Evolutionary conservation across 2,797 vertebrate genomes (phyloP).

Genomic region (Urophycis tenuis): DNA sequence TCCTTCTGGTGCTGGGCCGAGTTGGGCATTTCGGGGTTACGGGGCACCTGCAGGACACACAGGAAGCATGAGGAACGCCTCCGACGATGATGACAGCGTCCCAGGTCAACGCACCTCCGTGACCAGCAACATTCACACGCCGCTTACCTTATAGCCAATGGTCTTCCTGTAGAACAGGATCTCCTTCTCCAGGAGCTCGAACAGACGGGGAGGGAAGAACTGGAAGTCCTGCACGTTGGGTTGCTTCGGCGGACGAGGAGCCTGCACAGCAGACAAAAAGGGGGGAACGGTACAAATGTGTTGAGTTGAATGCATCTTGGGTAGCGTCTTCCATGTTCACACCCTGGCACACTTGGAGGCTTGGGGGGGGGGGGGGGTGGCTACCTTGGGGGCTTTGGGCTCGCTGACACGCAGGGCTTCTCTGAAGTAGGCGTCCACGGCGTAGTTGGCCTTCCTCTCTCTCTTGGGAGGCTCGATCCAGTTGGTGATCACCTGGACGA

Average conservation of each 20-base stretch:
- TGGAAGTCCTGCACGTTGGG: constrained; percentile 99
- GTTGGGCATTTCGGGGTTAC: constrained; percentile 93
- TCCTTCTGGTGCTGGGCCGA: constrained; percentile 91
- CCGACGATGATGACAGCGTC: neutral
- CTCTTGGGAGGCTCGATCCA: constrained; percentile 99
- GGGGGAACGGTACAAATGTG: too few species aligned
- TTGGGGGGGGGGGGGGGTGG: constrained; percentile 69
- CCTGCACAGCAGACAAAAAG: constrained; percentile 61
- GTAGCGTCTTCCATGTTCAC: neutral
- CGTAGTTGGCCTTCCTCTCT: constrained; percentile 98
- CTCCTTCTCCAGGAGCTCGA: constrained; percentile 97
- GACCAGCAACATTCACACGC: neutral
- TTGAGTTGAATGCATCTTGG: neutral
- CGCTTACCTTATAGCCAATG: constrained; percentile 92
- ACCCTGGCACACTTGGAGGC: constrained; percentile 79
- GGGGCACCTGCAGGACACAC: constrained; percentile 78
- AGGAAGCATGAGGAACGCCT: constrained; percentile 6
- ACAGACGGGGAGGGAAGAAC: constrained; percentile 96
- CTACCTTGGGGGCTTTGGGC: constrained; percentile 97
- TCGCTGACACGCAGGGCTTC: constrained; percentile 97
- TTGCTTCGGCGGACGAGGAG: constrained; percentile 96
- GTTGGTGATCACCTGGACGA: constrained; percentile 87
- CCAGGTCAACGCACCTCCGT: neutral
- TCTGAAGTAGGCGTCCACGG: constrained; percentile 97
- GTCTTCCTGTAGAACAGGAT: constrained; percentile 99